A percentile compares a stretch with the other conserved stretches of the same genome.
Evolutionary conservation across 2,888 invertebrate species (phyloP).

Genomic region (Itoplectis maculator): DNA sequence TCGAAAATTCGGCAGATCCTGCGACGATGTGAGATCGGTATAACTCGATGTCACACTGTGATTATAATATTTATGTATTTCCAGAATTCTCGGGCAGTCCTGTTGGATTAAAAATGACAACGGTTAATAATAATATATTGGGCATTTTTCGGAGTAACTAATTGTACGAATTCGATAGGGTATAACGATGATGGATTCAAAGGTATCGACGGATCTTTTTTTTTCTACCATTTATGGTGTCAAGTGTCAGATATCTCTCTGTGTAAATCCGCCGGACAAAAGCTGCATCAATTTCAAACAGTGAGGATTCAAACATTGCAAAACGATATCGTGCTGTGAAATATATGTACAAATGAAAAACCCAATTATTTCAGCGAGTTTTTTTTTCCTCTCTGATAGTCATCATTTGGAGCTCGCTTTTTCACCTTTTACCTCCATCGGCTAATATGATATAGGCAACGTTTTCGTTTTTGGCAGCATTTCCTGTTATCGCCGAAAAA

Average conservation of each 20-base stretch:
- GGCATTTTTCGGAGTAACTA: neutral
- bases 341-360: neutral
- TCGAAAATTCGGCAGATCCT: neutral
- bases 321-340: neutral
- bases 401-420: neutral
- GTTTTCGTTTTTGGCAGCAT: neutral
- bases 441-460: neutral
- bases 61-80: neutral
- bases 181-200: no score
- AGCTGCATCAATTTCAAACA: slow-evolving; percentile 8
- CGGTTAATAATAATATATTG: no score
- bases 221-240: neutral
- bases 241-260: neutral
- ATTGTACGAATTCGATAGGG: neutral
- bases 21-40: neutral
- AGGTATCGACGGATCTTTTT: neutral
- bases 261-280: neutral
- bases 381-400: slow-evolving; percentile 1
- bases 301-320: neutral
- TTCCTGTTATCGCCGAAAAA: neutral
- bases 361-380: neutral
- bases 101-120: no score
- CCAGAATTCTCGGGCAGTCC: no score
- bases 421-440: neutral
- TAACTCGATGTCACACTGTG: neutral